A percentile compares a stretch with the other conserved stretches of the same genome.
phyloP scores from a whole-genome alignment of 1,140 invertebrate species.

The Cotesia glomerata region DNA sequence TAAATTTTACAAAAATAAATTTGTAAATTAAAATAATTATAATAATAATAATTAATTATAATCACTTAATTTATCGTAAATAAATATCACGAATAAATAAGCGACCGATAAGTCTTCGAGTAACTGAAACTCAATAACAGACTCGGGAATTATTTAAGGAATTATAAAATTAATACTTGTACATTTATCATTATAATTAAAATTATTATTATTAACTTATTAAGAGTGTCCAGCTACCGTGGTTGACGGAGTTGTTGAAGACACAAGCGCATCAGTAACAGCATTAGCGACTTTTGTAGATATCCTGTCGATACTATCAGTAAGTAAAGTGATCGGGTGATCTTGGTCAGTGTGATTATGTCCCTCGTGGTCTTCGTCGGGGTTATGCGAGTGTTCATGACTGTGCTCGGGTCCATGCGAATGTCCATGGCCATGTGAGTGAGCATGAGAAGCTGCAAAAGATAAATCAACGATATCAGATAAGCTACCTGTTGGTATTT shows the following conservation, averaged over 20 bases:
- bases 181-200: too few relatives aligned
- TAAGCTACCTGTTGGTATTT: not conserved
- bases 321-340: conserved; percentile 31
- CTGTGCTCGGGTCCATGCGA: conserved; percentile 24
- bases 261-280: conserved; percentile 34
- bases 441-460: conserved; percentile 50
- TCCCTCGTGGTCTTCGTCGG: conserved; percentile 24
- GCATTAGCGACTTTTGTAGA: conserved; percentile 38
- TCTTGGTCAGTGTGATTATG: conserved; percentile 36
- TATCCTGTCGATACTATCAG: conserved; percentile 38
- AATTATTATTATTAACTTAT: not conserved
- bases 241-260: conserved; percentile 27
- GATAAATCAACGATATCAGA: conserved; percentile 14
- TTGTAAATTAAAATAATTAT: too few relatives aligned
- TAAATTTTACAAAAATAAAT: too few relatives aligned
- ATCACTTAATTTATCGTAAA: too few relatives aligned
- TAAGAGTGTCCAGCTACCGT: not conserved
- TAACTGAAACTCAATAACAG: too few relatives aligned
- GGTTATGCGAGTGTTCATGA: conserved; percentile 32
- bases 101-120: too few relatives aligned
- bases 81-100: too few relatives aligned
- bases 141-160: too few relatives aligned
- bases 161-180: too few relatives aligned
- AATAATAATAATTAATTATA: too few relatives aligned
- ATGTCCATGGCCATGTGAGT: conserved; percentile 41